phyloP scores from a whole-genome alignment of 2,113 vertebrate species.

The Gnathonemus echidnorhynchus region DNA sequence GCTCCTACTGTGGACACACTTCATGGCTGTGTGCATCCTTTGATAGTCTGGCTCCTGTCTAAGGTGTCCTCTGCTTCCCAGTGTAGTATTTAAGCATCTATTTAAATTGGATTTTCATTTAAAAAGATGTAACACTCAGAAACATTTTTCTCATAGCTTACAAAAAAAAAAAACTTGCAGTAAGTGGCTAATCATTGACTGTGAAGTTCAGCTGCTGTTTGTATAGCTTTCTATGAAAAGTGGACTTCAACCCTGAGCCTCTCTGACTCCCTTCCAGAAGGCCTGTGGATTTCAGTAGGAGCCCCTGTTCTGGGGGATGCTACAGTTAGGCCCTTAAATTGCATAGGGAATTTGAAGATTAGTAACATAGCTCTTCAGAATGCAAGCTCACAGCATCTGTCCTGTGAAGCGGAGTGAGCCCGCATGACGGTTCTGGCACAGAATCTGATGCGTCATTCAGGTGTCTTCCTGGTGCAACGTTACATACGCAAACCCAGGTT shows the following conservation, averaged over 20 bases:
- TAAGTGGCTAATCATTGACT: conserved; percentile 7
- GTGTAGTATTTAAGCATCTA: neutral
- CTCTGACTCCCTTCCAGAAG: neutral
- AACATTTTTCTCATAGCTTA: neutral
- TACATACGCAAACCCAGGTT: neutral
- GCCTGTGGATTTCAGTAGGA: neutral
- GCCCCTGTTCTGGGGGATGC: too few relatives aligned
- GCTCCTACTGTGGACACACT: neutral
- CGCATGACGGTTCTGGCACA: neutral
- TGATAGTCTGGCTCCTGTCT: neutral
- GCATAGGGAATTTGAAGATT: neutral
- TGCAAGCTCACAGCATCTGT: neutral
- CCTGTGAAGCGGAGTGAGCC: neutral
- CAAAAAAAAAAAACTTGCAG: neutral
- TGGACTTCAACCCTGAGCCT: neutral
- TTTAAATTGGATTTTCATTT: neutral
- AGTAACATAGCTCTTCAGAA: neutral
- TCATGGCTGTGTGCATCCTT: neutral
- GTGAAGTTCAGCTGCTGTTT: neutral
- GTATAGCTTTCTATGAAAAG: neutral
- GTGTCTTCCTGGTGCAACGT: neutral
- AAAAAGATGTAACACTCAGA: neutral
- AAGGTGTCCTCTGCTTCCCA: neutral
- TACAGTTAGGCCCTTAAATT: neutral
- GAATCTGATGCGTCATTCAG: neutral